Percentiles rank a stretch among this genome's conserved stretches.
Conservation (phyloP, 1,140 invertebrate genomes). For the Globodera rostochiensis region DNA sequence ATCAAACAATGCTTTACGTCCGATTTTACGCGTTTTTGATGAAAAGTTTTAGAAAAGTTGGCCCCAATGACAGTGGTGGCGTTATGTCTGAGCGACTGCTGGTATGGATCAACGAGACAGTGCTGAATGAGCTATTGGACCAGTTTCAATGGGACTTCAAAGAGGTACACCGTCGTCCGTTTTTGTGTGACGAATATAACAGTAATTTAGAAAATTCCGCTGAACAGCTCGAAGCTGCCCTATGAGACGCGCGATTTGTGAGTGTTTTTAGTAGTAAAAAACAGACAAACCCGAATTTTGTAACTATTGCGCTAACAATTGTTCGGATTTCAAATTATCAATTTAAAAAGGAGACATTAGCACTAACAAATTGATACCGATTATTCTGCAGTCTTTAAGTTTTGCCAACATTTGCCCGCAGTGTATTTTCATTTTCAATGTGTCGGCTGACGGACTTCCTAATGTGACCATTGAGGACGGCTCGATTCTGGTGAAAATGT, state of each 20-base stretch:
- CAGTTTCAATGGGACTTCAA: slow-evolving; percentile 53
- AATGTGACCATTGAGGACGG: slow-evolving; percentile 49
- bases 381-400: not conserved
- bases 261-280: not conserved
- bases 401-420: slow-evolving; percentile 58
- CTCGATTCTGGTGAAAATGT: slow-evolving; percentile 55
- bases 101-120: slow-evolving; percentile 50
- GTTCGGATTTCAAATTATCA: no score
- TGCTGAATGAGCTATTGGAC: slow-evolving; percentile 51
- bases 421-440: slow-evolving; percentile 61
- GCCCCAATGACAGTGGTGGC: slow-evolving; percentile 1
- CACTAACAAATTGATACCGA: no score
- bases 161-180: slow-evolving; percentile 48
- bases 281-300: not conserved
- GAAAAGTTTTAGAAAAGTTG: no score
- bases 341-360: no score
- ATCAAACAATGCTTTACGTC: no score
- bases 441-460: slow-evolving; percentile 58
- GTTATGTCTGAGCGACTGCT: slow-evolving; percentile 27
- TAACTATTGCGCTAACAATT: not conserved
- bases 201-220: slow-evolving; percentile 59
- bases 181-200: not conserved
- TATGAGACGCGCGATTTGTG: slow-evolving; percentile 58
- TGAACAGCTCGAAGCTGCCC: slow-evolving; percentile 54
- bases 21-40: no score